Base-by-base conservation (phyloP, 2,888 invertebrate genomes). In the Ephialtes manifestator region DNA sequence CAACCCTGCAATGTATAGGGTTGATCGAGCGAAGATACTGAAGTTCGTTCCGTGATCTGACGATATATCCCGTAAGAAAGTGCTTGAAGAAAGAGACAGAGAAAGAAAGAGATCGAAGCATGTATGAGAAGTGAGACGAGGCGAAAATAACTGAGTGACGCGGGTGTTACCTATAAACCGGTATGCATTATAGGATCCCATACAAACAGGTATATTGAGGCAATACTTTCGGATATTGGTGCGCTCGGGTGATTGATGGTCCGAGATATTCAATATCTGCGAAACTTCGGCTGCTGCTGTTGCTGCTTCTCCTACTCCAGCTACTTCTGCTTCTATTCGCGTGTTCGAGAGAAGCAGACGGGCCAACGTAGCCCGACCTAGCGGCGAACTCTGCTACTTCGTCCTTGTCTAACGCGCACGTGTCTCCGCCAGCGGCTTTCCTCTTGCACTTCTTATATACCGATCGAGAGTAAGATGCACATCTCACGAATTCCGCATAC, bases 201-300 rank as follows among this genome's bases (percentile, higher is more conserved):
- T 46, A 46, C 79, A 70, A 68, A 75, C 60, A 75, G 79, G 58
- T 86, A 90, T 90, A 91, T 90, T 90, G 89, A 90, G 87, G 88
- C 90, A 91, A 92, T 92, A 93, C 92, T 92, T 92, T 91, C 88
- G 90, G 92, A 93, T 93, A 93, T 93, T 93, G 93, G 89, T 88
- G 86, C 88, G 88, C 86, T 87, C 79, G 86, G 87, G 89, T 93
- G 93, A 93, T 93, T 93, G 93, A 93, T 93, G 92, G 91, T 91
- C 91, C 91, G 89, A 91, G 93, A 93, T 93, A 93, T 93, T 93
- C 91, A 92, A 93, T 93, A 92, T 93, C 92, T 93, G 90, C 90
- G 87, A 90, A 92, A 93, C 88, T 92, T 72, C 63, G 68, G 60
- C 46, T 48, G 75, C 81, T 68, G 31, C 60, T 60, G 74, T 80